Base-by-base conservation (phyloP, 2,113 vertebrate genomes). In the Lycaon pictus region DNA sequence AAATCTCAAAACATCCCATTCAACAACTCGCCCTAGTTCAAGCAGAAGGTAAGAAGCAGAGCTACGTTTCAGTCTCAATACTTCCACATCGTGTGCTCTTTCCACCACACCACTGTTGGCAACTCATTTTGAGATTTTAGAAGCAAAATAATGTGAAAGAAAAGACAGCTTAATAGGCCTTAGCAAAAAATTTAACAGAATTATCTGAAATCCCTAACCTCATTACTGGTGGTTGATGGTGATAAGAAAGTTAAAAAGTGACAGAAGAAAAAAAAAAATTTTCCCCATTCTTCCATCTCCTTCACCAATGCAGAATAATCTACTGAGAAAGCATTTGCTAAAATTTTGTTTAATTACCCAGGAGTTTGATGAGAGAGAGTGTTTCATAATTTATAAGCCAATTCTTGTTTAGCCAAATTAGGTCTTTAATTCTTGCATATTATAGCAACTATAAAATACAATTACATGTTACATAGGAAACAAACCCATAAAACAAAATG, bases 331-430 rank as follows among this genome's bases (percentile, higher is more conserved):
- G 83, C 53, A 62, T 83, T 97, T 79, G 56, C 69, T 93, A 95
- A 96, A 88, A 89, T 91, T 97, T 89, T 89, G 86, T 93, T 96
- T 97, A 95, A 97, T 98, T 97, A 96, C 83, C 82, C 48, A 67
- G 67, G 82, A 96, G 83, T 95, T 94, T 96, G 90, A 96, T 89
- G 90, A 37, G 81, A 96, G 53, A 97, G 88, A 97, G 76, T 88
- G 94, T 62, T 97, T 95, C 90, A 97, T 98, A 95, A 98, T 98
- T 98, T 98, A 98, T 97, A 95, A 98, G 88, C 88, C 96, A 96
- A 88, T 97, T 97, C 85, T 95, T 97, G 23, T 95, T 95, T 96
- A 87, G 96, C 88, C 88, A 98, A 98, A 98, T 98, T 95, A 97
- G 81, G 53, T 97, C 96, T 96, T 98, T 97, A 98, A 98, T 98